Base-by-base conservation (phyloP, 2,888 invertebrate species). In the Netelia fuscicornis region DNA sequence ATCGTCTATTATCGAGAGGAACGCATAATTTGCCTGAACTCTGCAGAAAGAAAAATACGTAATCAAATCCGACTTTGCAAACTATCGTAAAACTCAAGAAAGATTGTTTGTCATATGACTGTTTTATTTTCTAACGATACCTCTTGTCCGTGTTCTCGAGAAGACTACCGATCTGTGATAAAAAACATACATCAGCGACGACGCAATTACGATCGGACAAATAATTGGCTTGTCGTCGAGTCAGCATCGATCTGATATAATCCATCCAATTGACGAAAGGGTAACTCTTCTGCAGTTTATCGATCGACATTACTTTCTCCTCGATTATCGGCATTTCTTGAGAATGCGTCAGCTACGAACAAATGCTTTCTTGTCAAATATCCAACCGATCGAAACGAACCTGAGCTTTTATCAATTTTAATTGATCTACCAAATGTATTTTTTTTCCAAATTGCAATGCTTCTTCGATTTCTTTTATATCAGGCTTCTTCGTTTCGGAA, bases 251-350 rank as follows among this genome's bases (percentile, higher is more conserved):
- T 60, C 86, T 84, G 70, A 88, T 83, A 64, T 87, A 85, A 48
- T 87, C 84, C 78, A 87, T 87, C 88, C 88, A 88, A 83, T 87
- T 74, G 10, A 88, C 44, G n/a, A 84, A 86, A 30, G 88, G 88
- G 80, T 86, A 87, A n/a, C 67, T 72, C 44, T 62, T 82, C 52
- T 87, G 81, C n/a, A 88, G 74, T 60, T 85, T 76, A 6, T 23
- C 78, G 20, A 88, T 88, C 44, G 88, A 71, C 85, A 86, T 87
- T 20, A 79, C 81, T 58, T 80, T 88, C 23, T 81, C 64, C 62
- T 87, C 86, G 60, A 87, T 78, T 5, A 85, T 52, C 11, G 84
- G 85, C 75, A 75, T 76, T 23, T 78, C 71, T 62, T 83, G 56
- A 17, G 81, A 65, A 52, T 85, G 85, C 13, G 71, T 85, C 13